A percentile compares a stretch with the other conserved stretches of the same genome.
Conservation (phyloP, 2,888 invertebrate genomes). For the Stegana nigrithorax region DNA sequence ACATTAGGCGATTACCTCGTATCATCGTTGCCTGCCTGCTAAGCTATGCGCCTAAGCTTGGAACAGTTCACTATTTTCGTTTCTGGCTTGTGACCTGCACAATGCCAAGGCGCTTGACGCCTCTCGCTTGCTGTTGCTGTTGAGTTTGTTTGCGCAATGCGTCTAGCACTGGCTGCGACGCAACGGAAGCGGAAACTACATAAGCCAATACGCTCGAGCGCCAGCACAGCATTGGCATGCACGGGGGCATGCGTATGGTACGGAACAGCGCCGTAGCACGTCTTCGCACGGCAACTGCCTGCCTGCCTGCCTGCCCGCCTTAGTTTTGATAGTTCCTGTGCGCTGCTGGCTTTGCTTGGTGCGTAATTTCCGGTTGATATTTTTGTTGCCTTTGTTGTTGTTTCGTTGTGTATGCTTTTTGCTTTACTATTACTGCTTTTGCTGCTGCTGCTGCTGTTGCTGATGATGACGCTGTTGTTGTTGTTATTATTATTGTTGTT, state of each 20-base stretch:
- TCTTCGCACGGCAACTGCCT: no score
- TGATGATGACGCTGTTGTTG: not conserved
- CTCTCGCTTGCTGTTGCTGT: no score
- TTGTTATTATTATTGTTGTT: not conserved
- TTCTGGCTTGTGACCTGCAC: not conserved
- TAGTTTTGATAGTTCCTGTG: not conserved
- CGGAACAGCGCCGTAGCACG: not conserved
- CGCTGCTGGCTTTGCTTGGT: constrained; percentile 1
- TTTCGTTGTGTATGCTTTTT: not conserved
- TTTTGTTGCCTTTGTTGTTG: constrained; percentile 10
- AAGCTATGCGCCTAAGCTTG: no score
- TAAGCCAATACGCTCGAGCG: constrained; percentile 18
- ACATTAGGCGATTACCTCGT: no score
- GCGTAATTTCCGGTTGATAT: constrained; percentile 23
- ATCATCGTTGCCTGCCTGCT: no score
- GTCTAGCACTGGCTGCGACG: no score
- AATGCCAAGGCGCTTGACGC: no score
- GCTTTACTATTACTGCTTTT: not conserved
- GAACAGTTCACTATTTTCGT: no score
- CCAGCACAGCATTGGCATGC: not conserved
- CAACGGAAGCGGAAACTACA: constrained; percentile 22
- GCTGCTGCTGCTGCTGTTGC: not conserved
- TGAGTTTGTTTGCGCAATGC: no score
- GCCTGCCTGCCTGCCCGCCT: not conserved
- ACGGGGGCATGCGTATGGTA: no score